Evolutionary conservation across 2,888 invertebrate genomes (phyloP).

Genomic region (Parochlus steinenii): DNA sequence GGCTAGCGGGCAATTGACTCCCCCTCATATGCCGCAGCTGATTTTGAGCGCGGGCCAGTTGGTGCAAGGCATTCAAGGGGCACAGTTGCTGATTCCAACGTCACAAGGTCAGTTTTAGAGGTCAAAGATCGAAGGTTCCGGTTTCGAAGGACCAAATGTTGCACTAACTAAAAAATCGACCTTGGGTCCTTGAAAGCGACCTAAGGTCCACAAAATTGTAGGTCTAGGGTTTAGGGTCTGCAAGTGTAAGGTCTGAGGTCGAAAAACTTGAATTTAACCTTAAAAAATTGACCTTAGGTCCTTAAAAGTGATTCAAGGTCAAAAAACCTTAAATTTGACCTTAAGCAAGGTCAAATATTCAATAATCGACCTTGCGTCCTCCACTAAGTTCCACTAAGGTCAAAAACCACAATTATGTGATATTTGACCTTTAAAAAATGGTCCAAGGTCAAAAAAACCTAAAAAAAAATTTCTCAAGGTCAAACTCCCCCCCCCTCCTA

Average conservation of each 20-base stretch:
- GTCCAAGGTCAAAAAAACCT: not conserved
- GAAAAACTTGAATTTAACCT: conserved; percentile 3
- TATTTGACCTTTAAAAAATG: no score
- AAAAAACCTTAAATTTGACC: no score
- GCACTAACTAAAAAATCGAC: not conserved
- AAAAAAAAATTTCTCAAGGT: not conserved
- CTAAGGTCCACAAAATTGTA: no score
- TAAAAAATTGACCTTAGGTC: not conserved
- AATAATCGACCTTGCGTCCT: no score
- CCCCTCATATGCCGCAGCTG: conserved; percentile 63
- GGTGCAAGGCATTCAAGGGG: conserved; percentile 83
- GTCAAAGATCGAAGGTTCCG: no score
- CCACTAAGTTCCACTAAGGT: no score
- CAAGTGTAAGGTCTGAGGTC: not conserved
- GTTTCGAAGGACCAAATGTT: no score
- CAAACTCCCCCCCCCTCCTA: conserved; percentile 30
- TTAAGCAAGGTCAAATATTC: no score
- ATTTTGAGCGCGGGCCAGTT: conserved; percentile 82
- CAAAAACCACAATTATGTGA: no score
- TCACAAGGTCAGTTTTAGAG: conserved; percentile 58
- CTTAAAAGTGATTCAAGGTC: no score
- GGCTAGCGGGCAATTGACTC: conserved; percentile 42
- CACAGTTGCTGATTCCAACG: conserved; percentile 87
- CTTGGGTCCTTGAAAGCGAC: conserved; percentile 5
- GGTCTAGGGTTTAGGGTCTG: not conserved